Evolutionary conservation across 2,888 invertebrate species (phyloP), one percentile per base, ranked within the genome.

Genomic region (Leucoma salicis): DNA sequence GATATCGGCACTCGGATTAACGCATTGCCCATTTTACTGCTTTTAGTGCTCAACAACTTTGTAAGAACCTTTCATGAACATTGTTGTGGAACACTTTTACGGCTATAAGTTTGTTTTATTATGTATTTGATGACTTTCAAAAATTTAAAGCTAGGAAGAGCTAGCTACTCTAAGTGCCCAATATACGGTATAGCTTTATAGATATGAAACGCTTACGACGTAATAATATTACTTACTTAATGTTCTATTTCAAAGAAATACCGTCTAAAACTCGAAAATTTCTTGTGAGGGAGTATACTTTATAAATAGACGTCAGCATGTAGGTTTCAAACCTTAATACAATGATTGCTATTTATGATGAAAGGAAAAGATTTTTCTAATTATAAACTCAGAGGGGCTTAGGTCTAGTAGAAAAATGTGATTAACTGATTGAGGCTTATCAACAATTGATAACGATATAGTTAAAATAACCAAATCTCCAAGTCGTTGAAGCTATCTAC

Each of bases 1-100:
- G 74, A 74, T 82, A 82, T 78, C 78, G 78, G 64, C 71, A 69
- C 71, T 63, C 59, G 82, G 87, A 85, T 87, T 86, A 86, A 71
- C 79, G 75, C 67, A 69, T 66, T 70, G 56, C 63, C 66, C 75
- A 75, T 76, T 73, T 79, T 80, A 81, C 69, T 65, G 71, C 70
- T 69, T 60, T 71, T 66, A 73, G 75, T 71, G 65, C 74, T 77
- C 56, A 59, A 64, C 68, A 69, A 72, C 74, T 78, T 74, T 60
- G 63, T 78, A 76, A 78, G 75, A 71, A 74, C 64, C 74, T 74
- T 72, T 70, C 60, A 15, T 40, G 51, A 63, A 63, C 58, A 62
- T 57, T 65, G 70, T 63, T 49, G 54, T 45, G 35, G 40, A 56
- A 44, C 43, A 57, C 47, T 63, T 63, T 61, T 61, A 63, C 57